These are phyloP conservation scores for Amphimedon queenslandica DNA, from an alignment of 37 sponge, comb jelly and placozoan genomes.

Conservation along the genomic window DNA sequence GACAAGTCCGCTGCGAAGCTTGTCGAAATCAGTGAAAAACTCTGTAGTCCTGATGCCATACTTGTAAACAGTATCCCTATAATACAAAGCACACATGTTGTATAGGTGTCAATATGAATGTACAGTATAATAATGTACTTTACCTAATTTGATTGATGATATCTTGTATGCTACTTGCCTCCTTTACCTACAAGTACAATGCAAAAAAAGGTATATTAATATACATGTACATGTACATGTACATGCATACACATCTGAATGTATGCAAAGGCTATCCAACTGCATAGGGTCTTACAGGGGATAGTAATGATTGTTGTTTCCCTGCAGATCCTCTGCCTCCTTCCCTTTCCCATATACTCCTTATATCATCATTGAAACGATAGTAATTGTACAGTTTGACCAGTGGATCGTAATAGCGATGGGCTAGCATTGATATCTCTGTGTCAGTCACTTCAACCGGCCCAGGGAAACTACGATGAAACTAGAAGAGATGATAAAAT, in stretches of 20 bases:
- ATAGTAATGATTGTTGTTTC: too few species aligned
- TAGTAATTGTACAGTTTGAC: slow-evolving; percentile 71
- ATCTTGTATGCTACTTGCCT: too few species aligned
- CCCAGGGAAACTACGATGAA: slow-evolving; percentile 78
- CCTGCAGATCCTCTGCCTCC: slow-evolving; percentile 3
- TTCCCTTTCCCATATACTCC: slow-evolving; percentile 7
- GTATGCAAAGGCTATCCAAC: slow-evolving; percentile 4
- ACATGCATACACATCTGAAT: not conserved
- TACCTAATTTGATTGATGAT: too few species aligned
- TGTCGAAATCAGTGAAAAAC: slow-evolving; percentile 91
- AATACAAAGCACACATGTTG: not conserved
- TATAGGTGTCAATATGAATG: not conserved
- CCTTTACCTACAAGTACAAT: too few species aligned
- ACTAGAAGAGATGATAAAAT: slow-evolving; percentile 22
- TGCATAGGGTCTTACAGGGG: too few species aligned
- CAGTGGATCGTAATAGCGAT: slow-evolving; percentile 51
- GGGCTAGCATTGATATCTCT: slow-evolving; percentile 40
- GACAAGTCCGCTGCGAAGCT: slow-evolving; percentile 81
- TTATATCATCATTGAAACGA: slow-evolving; percentile 59
- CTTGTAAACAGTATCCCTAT: slow-evolving; percentile 77
- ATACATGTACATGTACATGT: not conserved
- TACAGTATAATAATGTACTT: too few species aligned
- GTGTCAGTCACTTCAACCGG: slow-evolving; percentile 55
- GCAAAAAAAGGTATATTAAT: too few species aligned
- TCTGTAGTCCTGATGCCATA: slow-evolving; percentile 91